Evolutionary conservation across 1,140 invertebrate genomes (phyloP).

Genomic region (Elymnias hypermnestra): DNA sequence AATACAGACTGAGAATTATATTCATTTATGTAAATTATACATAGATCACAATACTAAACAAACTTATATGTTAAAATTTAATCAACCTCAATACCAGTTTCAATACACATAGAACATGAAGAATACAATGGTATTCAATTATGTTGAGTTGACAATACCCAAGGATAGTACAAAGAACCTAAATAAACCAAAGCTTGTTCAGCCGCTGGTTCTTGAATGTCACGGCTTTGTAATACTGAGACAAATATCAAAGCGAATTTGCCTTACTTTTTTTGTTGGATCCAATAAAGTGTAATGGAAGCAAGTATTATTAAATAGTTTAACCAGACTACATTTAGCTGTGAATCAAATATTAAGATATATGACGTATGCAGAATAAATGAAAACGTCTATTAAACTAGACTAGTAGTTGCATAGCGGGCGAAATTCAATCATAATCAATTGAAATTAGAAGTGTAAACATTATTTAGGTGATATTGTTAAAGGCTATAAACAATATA

Average conservation of each 20-base stretch:
- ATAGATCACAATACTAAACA: neutral
- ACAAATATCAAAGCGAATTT: conserved; percentile 18
- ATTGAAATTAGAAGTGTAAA: no score
- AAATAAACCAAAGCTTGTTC: conserved; percentile 15
- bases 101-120: conserved; percentile 2
- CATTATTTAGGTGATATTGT: no score
- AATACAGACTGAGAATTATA: no score
- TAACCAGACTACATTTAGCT: no score
- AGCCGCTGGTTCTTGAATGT: conserved; percentile 13
- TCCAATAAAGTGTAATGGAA: neutral
- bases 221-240: conserved; percentile 11
- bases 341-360: no score
- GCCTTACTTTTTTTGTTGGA: conserved; percentile 5
- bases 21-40: neutral
- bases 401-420: no score
- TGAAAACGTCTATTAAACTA: no score
- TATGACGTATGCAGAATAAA: no score
- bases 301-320: no score
- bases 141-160: conserved; percentile 16
- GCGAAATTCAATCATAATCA: no score
- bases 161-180: conserved; percentile 17
- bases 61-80: conserved; percentile 9
- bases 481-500: no score
- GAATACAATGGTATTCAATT: conserved; percentile 18
- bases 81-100: conserved; percentile 7